phyloP scores from a whole-genome alignment of 2,797 vertebrate genomes.

The Lycodopsis pacificus region DNA sequence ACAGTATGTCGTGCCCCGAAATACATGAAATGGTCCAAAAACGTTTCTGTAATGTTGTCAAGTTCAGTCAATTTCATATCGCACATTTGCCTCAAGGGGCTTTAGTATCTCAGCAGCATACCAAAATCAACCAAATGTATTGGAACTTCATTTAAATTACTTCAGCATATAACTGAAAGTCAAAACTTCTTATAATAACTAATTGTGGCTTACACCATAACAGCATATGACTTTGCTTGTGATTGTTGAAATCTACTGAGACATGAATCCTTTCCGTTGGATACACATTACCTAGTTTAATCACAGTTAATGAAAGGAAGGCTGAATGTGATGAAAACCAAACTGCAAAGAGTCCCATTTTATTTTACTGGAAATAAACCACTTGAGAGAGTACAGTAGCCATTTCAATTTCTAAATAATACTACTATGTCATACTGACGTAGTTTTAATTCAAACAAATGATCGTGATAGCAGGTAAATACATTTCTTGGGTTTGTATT shows the following conservation, averaged over 20 bases:
- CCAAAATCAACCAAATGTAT: neutral
- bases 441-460: neutral
- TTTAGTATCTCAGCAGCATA: neutral
- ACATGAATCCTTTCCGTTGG: neutral
- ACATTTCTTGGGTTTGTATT: neutral
- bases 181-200: neutral
- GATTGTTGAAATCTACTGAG: neutral
- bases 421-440: neutral
- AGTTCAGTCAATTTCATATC: neutral
- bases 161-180: no score
- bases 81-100: neutral
- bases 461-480: neutral
- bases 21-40: neutral
- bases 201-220: neutral
- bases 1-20: neutral
- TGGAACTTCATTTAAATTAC: neutral
- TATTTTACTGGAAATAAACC: neutral
- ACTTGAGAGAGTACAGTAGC: neutral
- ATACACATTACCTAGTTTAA: neutral
- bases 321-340: neutral
- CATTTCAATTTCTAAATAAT: neutral
- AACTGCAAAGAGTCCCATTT: neutral
- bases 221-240: neutral
- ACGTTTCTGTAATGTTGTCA: neutral
- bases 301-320: constrained; percentile 3